phyloP scores from a whole-genome alignment of 1,140 invertebrate genomes.

The Drosophila takahashii region DNA sequence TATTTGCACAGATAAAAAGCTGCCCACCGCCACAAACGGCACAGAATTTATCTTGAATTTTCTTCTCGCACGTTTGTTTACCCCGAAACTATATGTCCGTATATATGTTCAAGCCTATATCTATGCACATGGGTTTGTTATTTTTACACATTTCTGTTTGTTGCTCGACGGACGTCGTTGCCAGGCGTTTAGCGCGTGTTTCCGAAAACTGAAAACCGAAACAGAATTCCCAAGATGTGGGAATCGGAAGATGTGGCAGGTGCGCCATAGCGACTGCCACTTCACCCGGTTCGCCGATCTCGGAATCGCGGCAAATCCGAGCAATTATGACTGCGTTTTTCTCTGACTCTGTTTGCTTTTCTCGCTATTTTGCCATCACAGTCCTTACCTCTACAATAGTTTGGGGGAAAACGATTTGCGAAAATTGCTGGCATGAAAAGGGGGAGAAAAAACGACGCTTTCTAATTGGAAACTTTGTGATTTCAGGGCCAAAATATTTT shows the following conservation, averaged over 20 bases:
- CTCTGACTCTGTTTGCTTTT: constrained; percentile 18
- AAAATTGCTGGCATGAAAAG: constrained; percentile 10
- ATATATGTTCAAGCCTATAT: constrained; percentile 28
- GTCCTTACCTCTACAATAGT: constrained; percentile 12
- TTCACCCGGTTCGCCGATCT: constrained; percentile 23
- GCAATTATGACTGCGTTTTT: constrained; percentile 41
- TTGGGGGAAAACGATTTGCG: constrained; percentile 25
- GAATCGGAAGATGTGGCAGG: constrained; percentile 60
- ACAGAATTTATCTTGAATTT: constrained; percentile 42
- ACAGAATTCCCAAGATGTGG: background rate
- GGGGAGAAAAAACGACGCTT: background rate
- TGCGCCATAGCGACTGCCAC: constrained; percentile 70
- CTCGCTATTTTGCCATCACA: constrained; percentile 8
- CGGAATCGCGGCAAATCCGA: constrained; percentile 30
- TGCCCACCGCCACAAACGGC: constrained; percentile 24
- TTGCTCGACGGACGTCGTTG: constrained; percentile 35
- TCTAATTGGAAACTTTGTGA: background rate
- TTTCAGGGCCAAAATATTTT: background rate
- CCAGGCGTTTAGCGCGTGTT: constrained; percentile 47
- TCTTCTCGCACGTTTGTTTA: constrained; percentile 48
- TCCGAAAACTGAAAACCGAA: constrained; percentile 15
- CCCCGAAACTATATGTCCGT: constrained; percentile 42
- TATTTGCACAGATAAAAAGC: constrained; percentile 53
- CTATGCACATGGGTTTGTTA: constrained; percentile 51
- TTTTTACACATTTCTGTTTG: constrained; percentile 66